These are phyloP conservation scores for Lampris incognitus DNA, from an alignment of 2,113 vertebrate genomes.

Conservation along the genomic window DNA sequence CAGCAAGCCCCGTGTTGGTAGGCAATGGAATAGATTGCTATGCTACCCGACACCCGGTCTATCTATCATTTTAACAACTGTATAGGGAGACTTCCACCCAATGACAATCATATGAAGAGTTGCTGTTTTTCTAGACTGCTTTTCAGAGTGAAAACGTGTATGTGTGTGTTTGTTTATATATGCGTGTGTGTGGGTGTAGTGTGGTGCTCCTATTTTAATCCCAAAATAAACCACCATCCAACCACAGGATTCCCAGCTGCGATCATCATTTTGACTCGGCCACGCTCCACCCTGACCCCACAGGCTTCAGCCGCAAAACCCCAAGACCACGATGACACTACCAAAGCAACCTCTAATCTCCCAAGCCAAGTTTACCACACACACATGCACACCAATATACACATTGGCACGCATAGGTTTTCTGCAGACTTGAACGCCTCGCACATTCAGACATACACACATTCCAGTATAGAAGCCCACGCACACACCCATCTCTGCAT, in stretches of 20 bases:
- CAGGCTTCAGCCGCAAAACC: constrained; percentile 63
- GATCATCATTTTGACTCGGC: constrained; percentile 47
- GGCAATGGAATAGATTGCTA: too few relatives aligned
- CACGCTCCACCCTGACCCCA: constrained; percentile 67
- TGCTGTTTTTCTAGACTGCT: not conserved
- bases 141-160: not conserved
- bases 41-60: too few relatives aligned
- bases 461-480: not conserved
- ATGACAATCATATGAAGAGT: not conserved
- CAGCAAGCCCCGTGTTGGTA: too few relatives aligned
- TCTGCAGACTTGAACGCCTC: not conserved
- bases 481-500: constrained; percentile 12
- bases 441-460: not conserved
- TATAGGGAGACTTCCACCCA: too few relatives aligned
- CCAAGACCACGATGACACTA: constrained; percentile 59
- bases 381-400: constrained; percentile 4
- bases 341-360: constrained; percentile 46
- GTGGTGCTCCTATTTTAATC: constrained; percentile 50
- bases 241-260: constrained; percentile 64
- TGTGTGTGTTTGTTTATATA: constrained; percentile 32
- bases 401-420: not conserved
- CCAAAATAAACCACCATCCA: constrained; percentile 38
- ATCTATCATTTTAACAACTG: too few relatives aligned
- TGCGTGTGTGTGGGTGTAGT: constrained; percentile 12
- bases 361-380: constrained; percentile 38